phyloP scores from a whole-genome alignment of 1,140 invertebrate species.

The Drosophila ironensis region DNA sequence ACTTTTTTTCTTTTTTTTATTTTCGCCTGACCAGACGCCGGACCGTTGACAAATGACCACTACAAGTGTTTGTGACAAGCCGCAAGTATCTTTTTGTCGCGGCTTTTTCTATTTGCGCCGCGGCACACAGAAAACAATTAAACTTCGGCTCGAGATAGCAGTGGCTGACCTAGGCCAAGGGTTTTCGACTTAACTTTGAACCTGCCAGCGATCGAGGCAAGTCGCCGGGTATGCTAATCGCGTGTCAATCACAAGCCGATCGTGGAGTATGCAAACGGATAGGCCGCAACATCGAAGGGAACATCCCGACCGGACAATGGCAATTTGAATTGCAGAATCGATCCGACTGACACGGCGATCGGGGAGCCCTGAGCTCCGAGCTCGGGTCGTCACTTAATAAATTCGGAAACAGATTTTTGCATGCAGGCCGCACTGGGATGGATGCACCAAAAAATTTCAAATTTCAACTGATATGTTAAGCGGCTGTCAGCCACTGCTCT shows the following conservation, averaged over 20 bases:
- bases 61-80: slow-evolving; percentile 78
- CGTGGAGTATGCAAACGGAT: slow-evolving; percentile 57
- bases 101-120: slow-evolving; percentile 53
- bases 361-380: slow-evolving; percentile 8
- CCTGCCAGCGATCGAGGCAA: slow-evolving; percentile 31
- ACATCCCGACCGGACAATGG: slow-evolving; percentile 59
- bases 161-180: slow-evolving; percentile 62
- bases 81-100: slow-evolving; percentile 67
- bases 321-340: slow-evolving; percentile 76
- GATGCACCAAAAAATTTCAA: slow-evolving; percentile 65
- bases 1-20: slow-evolving; percentile 15
- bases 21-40: slow-evolving; percentile 36
- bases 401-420: slow-evolving; percentile 77
- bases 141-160: slow-evolving; percentile 46
- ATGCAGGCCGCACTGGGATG: slow-evolving; percentile 53
- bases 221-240: slow-evolving; percentile 60
- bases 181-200: slow-evolving; percentile 70
- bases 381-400: slow-evolving; percentile 73
- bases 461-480: slow-evolving; percentile 78
- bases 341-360: slow-evolving; percentile 30
- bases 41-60: slow-evolving; percentile 69
- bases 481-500: slow-evolving; percentile 64
- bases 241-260: slow-evolving; percentile 72
- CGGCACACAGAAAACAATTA: slow-evolving; percentile 60
- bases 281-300: slow-evolving; percentile 20